Evolutionary conservation across 2,113 vertebrate genomes (phyloP), one percentile per base, ranked within the genome.

Genomic region (Thomomys bottae): DNA sequence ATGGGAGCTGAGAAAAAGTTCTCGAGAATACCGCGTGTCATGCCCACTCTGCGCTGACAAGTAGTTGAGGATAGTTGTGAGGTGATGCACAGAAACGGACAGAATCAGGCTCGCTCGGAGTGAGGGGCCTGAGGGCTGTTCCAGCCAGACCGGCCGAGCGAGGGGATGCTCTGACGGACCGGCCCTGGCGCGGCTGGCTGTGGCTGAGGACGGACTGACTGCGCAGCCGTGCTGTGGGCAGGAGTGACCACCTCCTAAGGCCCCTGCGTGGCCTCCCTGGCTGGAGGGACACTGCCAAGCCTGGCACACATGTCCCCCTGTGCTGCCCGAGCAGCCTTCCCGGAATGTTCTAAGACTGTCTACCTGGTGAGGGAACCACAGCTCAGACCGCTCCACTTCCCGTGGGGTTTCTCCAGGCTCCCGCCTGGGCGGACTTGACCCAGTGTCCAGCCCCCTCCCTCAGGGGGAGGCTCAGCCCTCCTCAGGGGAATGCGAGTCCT

Each of bases 191-290:
- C 2, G 4, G n/a, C 54, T 34, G 7, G 59, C 54, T 88, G 72
- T 89, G 45, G 21, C 40, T 59, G 78, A 87, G 95, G 96, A 96
- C 94, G 96, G 94, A 93, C 89, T 54, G 95, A 89, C 90, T n/a
- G 11, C 73, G 96, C 95, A 75, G 94, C 97, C 94, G 94, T 87
- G 89, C 93, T 81, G 80, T 87, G 94, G 89, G 17, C 24, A 36
- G 66, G 59, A 93, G 76, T 93, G 97, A 93, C 96, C 81, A 1
- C 95, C 95, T 96, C 96, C 89, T 82, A 32, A 17, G 59, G 90
- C 82, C 89, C 2, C 57, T 64, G 68, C 76, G n/a, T 11, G 9
- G 40, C 81, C 67, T 38, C 40, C 8, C 34, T 26, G 63, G 79
- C 3, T 15, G 5, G 2, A 64, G 9, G 70, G 36, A 14, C 9